Evolutionary conservation across 1,140 invertebrate genomes (phyloP).

Genomic region (Drosophila sucinea): DNA sequence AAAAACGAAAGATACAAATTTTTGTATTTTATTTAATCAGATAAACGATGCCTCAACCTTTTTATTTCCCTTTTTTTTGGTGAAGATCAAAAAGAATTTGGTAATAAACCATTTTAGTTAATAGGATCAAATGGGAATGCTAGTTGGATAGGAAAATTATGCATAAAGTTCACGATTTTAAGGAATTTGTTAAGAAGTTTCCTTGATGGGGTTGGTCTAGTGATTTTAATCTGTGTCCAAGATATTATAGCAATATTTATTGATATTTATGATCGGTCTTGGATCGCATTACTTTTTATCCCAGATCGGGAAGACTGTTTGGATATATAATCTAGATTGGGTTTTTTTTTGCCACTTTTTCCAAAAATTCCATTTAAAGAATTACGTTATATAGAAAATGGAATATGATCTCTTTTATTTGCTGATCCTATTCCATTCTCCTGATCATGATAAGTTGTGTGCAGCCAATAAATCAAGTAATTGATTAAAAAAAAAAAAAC

Average conservation of each 20-base stretch:
- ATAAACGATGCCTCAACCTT: slow-evolving; percentile 4
- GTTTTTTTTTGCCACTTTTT: too few relatives aligned
- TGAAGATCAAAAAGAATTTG: slow-evolving; percentile 28
- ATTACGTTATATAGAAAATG: too few relatives aligned
- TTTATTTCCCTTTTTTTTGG: slow-evolving; percentile 15
- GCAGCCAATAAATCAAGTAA: neutral
- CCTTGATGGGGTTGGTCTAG: too few relatives aligned
- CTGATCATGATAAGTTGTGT: neutral
- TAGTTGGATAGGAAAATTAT: slow-evolving; percentile 1
- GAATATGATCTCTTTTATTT: too few relatives aligned
- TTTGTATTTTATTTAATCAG: slow-evolving; percentile 3
- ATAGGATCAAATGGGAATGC: slow-evolving; percentile 3
- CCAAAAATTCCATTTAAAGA: too few relatives aligned
- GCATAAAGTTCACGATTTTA: neutral
- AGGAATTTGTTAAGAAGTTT: neutral
- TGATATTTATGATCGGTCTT: too few relatives aligned
- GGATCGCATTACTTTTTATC: too few relatives aligned
- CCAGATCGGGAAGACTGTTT: too few relatives aligned
- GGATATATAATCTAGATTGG: too few relatives aligned
- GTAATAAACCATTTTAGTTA: slow-evolving; percentile 13
- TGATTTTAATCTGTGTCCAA: too few relatives aligned
- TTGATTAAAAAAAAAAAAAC: neutral
- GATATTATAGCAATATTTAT: too few relatives aligned
- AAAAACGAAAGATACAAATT: slow-evolving; percentile 7
- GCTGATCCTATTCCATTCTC: too few relatives aligned